Percentiles rank a stretch among this genome's conserved stretches.
Evolutionary conservation across 2,888 invertebrate species (phyloP).

Genomic region (Bombylius discolor): DNA sequence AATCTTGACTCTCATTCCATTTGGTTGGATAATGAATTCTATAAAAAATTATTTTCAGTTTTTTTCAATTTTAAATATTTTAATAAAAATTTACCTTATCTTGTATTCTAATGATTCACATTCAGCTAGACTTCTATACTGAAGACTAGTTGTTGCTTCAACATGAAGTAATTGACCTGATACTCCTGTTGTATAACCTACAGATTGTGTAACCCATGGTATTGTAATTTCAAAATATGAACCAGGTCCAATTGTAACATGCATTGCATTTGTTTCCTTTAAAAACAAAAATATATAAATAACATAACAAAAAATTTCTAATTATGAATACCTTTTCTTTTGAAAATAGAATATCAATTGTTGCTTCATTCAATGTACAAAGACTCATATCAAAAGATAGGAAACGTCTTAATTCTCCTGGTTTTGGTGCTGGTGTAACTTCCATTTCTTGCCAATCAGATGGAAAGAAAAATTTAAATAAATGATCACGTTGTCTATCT

Average conservation of each 20-base stretch:
- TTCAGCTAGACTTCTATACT: slow-evolving; percentile 82
- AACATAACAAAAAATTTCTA: neutral
- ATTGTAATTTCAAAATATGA: slow-evolving; percentile 93
- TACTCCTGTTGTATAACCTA: slow-evolving; percentile 81
- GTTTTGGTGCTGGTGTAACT: slow-evolving; percentile 66
- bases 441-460: slow-evolving; percentile 69
- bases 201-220: slow-evolving; percentile 81
- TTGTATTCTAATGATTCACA: slow-evolving; percentile 92
- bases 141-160: slow-evolving; percentile 90
- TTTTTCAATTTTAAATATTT: neutral
- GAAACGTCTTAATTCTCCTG: slow-evolving; percentile 78
- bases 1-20: slow-evolving; percentile 95
- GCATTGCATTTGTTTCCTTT: slow-evolving; percentile 86
- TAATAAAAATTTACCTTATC: slow-evolving; percentile 44
- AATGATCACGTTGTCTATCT: slow-evolving; percentile 86
- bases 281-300: neutral
- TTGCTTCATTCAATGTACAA: slow-evolving; percentile 82
- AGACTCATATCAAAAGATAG: slow-evolving; percentile 87
- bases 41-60: neutral
- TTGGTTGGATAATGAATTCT: slow-evolving; percentile 68
- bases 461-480: slow-evolving; percentile 94
- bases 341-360: slow-evolving; percentile 91
- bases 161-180: slow-evolving; percentile 87
- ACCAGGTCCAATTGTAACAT: slow-evolving; percentile 88
- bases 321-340: slow-evolving; percentile 46